Conservation (phyloP, 2,113 vertebrate genomes). For the Crypturellus undulatus region DNA sequence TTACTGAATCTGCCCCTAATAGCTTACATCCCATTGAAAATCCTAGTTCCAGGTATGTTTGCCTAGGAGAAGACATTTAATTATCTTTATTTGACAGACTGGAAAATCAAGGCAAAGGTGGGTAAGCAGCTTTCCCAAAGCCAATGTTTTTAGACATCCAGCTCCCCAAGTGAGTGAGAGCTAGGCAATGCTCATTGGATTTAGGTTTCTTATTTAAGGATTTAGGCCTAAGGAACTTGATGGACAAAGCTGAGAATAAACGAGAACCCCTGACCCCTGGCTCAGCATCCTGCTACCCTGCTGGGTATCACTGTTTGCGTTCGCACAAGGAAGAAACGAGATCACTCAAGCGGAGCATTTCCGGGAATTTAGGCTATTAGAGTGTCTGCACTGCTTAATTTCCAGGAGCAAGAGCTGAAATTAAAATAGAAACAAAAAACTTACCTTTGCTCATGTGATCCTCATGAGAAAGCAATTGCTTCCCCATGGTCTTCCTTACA, state of each 20-base stretch:
- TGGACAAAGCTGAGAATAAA: background rate
- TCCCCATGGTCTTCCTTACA: background rate
- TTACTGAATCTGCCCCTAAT: background rate
- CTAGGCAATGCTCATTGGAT: background rate
- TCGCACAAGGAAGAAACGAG: rapidly evolving
- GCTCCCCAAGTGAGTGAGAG: background rate
- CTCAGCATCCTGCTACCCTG: background rate
- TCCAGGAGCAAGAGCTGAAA: background rate
- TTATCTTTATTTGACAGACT: background rate
- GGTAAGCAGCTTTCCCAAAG: background rate
- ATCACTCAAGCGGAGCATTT: background rate
- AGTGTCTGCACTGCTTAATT: background rate
- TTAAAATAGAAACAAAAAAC: background rate
- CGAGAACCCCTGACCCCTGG: background rate
- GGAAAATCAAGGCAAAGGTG: background rate
- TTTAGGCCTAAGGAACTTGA: background rate
- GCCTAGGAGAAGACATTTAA: background rate
- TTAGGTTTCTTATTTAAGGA: background rate
- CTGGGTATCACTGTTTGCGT: background rate
- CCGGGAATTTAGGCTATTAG: background rate
- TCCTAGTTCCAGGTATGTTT: background rate
- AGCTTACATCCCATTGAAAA: background rate
- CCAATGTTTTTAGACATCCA: background rate
- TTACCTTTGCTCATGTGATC: background rate
- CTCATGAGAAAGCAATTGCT: conserved; percentile 8